These are phyloP conservation scores for Parasteatoda tepidariorum DNA, from an alignment of 1,140 invertebrate genomes.

Conservation along the genomic window DNA sequence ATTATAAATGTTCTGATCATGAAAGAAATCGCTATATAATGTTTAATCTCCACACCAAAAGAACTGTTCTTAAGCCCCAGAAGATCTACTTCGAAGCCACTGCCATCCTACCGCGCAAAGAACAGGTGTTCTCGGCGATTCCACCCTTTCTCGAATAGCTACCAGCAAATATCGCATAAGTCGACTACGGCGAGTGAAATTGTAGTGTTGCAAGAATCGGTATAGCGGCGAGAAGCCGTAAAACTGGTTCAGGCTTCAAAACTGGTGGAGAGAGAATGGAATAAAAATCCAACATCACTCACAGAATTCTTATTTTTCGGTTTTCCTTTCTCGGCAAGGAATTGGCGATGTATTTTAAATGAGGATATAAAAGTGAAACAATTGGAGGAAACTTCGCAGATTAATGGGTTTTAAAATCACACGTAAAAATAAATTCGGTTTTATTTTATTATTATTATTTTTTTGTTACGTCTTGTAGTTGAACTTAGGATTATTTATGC, in stretches of 20 bases:
- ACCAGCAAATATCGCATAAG: not conserved
- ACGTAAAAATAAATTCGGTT: no score
- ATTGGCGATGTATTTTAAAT: not conserved
- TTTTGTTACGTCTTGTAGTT: no score
- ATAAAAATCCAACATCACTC: not conserved
- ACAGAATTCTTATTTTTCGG: not conserved
- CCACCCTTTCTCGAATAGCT: not conserved
- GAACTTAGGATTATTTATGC: no score
- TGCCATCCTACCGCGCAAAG: no score
- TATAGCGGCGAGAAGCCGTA: slow-evolving; percentile 22
- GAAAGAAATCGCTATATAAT: not conserved
- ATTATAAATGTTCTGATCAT: not conserved
- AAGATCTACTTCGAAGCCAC: no score
- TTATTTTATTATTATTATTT: no score
- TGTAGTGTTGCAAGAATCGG: not conserved
- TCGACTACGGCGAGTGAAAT: not conserved
- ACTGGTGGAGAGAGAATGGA: slow-evolving; percentile 16
- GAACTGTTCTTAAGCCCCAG: no score
- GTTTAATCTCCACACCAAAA: no score
- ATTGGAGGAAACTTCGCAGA: not conserved
- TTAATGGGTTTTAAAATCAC: not conserved
- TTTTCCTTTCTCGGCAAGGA: slow-evolving; percentile 21
- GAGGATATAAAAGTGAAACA: slow-evolving; percentile 5
- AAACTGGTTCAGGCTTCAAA: slow-evolving; percentile 40
- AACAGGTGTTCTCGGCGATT: not conserved